These are phyloP conservation scores for Callithrix jacchus DNA, from an alignment of 2,113 vertebrate genomes.

Conservation along the genomic window DNA sequence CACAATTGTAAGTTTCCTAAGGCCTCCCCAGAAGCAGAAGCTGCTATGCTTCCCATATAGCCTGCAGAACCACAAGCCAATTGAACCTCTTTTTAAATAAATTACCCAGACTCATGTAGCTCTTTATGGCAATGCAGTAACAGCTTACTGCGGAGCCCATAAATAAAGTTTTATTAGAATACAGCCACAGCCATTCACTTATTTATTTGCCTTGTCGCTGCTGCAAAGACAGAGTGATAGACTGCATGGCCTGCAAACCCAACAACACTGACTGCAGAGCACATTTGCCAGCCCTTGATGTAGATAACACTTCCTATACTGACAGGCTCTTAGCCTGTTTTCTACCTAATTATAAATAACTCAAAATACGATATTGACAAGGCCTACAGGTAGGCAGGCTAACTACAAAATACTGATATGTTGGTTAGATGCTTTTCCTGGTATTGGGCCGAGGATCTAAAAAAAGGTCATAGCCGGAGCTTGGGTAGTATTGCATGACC, in stretches of 20 bases:
- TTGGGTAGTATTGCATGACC: neutral
- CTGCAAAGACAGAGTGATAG: neutral
- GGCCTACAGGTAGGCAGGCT: neutral
- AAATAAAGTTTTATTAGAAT: neutral
- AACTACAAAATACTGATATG: neutral
- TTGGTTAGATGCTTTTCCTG: neutral
- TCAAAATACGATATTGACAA: neutral
- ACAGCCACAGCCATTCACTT: neutral
- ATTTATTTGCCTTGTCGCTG: neutral
- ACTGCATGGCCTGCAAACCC: neutral
- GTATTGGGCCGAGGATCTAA: neutral
- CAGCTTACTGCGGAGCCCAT: too few species aligned
- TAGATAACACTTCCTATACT: neutral
- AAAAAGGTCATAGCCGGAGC: neutral
- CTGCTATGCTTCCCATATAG: too few species aligned
- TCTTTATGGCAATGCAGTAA: too few species aligned
- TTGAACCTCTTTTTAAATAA: too few species aligned
- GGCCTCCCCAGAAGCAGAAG: too few species aligned
- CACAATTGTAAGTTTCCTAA: too few species aligned
- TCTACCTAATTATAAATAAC: neutral
- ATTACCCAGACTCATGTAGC: too few species aligned
- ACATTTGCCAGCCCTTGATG: neutral
- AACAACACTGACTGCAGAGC: neutral
- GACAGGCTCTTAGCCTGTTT: neutral
- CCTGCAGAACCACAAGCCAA: too few species aligned